Base-by-base conservation (phyloP, 2,113 vertebrate genomes). In the Sigmodon hispidus region DNA sequence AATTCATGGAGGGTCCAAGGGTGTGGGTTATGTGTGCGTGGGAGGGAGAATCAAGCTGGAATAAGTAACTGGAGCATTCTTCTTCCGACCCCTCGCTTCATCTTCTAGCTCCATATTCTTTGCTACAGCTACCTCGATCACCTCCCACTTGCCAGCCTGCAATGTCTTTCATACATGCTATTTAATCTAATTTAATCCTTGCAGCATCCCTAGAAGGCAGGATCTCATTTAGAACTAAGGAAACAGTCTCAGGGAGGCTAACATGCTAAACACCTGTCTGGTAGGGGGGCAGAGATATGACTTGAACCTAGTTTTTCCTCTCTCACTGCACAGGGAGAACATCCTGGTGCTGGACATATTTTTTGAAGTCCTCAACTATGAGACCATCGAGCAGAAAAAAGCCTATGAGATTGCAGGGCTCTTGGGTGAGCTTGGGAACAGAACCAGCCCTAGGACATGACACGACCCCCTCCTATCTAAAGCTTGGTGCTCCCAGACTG, bases 321-420 rank as follows among this genome's bases (percentile, higher is more conserved):
- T 67, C 59, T 77, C 52, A 92, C 98, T 90, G 76, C 75, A 2
- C 98, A 99, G 99, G 97, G 99, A 99, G 98, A 99, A 99, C 98
- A 99, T 99, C 98, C 97, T 99, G 98, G 99, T 99, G 95, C 98
- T 99, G 98, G 99, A 99, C 96, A 99, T 99, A 98, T 99, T 99
- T 98, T 99, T 99, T 36, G 99, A 99, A 97, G 99, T 99, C 1
- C 98, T 99, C 96, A 99, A 99, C 98, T 99, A 99, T 2, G 99
- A 99, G 98, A 99, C 99, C 11, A 99, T 99, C 3, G 99, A 99
- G 97, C 99, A 99, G 99, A 99, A 99, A 98, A 99, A 99, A 97
- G 99, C 99, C 19, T 99, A 99, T 2, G 99, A 99, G 98, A 98
- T 99, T 97, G 99, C 99, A 0, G 99, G 99, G 29, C 98, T 99